A percentile compares a stretch with the other conserved stretches of the same genome.
Conservation (phyloP, 2,888 invertebrate species). For the Monoplex corrugatus region DNA sequence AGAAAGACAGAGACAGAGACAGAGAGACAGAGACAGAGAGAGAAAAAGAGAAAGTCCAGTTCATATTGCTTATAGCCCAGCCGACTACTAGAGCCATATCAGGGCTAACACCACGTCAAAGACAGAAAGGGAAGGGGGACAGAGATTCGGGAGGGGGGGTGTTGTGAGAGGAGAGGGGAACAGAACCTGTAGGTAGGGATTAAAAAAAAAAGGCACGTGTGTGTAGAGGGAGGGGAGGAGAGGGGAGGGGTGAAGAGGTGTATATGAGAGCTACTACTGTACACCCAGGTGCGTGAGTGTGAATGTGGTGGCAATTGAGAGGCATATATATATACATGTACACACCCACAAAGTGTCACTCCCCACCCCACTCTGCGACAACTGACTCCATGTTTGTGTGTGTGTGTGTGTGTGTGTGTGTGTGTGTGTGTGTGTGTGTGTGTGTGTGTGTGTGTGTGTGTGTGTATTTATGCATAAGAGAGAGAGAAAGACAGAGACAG, state of each 20-base stretch:
- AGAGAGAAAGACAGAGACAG: too few relatives aligned
- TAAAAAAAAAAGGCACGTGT: too few relatives aligned
- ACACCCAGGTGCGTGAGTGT: too few relatives aligned
- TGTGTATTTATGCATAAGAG: neutral
- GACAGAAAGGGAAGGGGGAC: neutral
- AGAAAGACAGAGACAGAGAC: neutral
- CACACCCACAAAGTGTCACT: too few relatives aligned
- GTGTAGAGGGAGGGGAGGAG: too few relatives aligned
- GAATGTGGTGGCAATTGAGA: neutral
- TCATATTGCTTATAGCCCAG: too few relatives aligned
- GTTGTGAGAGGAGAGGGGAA: neutral
- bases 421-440: constrained; percentile 9
- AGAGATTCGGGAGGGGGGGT: neutral
- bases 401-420: neutral
- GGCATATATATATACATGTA: too few relatives aligned
- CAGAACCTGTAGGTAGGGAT: too few relatives aligned
- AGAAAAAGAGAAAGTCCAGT: neutral
- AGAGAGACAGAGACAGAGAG: neutral
- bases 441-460: neutral
- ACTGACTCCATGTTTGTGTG: neutral
- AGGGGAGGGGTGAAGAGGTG: too few relatives aligned
- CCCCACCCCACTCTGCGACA: too few relatives aligned
- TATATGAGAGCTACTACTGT: neutral
- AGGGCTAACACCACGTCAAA: too few relatives aligned
- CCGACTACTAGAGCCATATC: too few relatives aligned